Evolutionary conservation across 2,113 vertebrate species (phyloP).

Genomic region (Meleagris gallopavo): DNA sequence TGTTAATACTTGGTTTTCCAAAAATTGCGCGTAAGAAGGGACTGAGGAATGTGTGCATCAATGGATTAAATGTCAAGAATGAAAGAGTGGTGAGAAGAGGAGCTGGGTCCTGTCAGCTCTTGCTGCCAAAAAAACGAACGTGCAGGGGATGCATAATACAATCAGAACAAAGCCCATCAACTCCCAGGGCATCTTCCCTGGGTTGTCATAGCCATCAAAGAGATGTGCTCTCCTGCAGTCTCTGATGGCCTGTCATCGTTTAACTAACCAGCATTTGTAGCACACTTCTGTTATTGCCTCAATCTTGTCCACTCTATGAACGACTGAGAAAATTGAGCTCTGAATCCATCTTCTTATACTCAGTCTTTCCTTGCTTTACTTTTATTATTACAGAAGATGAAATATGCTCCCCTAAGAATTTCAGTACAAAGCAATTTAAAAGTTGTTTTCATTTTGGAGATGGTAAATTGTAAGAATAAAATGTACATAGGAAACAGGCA

Average conservation of each 20-base stretch:
- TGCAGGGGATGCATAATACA: background rate
- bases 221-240: background rate
- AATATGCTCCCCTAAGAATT: background rate
- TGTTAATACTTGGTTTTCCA: background rate
- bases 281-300: background rate
- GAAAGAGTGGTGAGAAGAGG: background rate
- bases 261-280: background rate
- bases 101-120: background rate
- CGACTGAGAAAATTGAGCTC: constrained; percentile 5
- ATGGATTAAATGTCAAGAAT: constrained; percentile 22
- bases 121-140: background rate
- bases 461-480: background rate
- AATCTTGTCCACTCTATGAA: background rate
- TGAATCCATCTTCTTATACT: background rate
- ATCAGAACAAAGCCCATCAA: background rate
- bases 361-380: constrained; percentile 12
- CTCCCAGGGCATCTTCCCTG: background rate
- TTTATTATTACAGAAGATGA: background rate
- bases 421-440: constrained; percentile 3
- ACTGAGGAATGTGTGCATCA: background rate
- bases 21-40: background rate
- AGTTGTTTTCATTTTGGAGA: background rate
- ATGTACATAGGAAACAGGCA: background rate
- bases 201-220: background rate
- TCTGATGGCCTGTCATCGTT: constrained; percentile 18